A percentile compares a stretch with the other conserved stretches of the same genome.
These are phyloP conservation scores for Poeciliopsis paucimaculata DNA, from an alignment of 2,797 vertebrate species.

Conservation along the genomic window DNA sequence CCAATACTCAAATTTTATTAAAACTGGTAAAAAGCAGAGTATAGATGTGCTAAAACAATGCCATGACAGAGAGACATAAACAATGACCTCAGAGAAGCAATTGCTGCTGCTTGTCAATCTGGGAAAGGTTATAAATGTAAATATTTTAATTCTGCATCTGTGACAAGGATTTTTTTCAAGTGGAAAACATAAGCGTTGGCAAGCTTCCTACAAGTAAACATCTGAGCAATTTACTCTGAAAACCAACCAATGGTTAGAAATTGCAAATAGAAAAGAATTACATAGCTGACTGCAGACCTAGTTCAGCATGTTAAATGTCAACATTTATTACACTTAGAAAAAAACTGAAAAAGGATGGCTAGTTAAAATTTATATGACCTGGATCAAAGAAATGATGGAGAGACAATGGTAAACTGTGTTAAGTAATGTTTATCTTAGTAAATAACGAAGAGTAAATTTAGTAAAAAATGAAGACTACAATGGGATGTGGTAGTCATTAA, in stretches of 20 bases:
- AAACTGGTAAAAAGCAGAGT: neutral
- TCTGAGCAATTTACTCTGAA: neutral
- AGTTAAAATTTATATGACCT: neutral
- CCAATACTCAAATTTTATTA: neutral
- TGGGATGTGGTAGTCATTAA: neutral
- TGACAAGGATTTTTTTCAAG: neutral
- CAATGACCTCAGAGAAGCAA: neutral
- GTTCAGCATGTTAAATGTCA: neutral
- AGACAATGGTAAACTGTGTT: neutral
- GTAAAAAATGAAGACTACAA: neutral
- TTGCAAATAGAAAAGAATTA: neutral
- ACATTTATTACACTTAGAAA: neutral
- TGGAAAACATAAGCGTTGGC: neutral
- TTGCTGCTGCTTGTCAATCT: neutral
- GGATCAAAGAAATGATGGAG: neutral
- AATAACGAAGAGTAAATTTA: neutral
- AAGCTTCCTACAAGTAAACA: neutral
- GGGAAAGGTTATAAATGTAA: neutral
- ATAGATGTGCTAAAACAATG: neutral
- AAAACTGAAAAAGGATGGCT: neutral
- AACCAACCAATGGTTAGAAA: constrained; percentile 1
- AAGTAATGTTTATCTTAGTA: neutral
- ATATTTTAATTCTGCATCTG: neutral
- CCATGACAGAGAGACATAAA: neutral
- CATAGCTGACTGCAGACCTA: neutral